Base-by-base conservation (phyloP, 2,797 vertebrate species). In the Leuciscus waleckii region DNA sequence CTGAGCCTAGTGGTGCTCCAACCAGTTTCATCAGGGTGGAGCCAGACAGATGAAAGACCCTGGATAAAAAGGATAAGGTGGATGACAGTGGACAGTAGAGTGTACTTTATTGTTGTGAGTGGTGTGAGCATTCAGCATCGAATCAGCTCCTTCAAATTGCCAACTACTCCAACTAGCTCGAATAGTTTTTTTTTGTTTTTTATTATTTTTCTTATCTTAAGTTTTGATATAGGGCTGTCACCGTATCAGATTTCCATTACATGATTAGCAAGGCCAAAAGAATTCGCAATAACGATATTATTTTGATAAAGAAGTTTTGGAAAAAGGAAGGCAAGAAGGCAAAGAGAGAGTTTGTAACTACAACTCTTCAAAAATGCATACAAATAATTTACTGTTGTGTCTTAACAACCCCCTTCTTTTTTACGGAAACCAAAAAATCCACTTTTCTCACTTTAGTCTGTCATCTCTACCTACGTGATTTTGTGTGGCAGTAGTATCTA, bases 51-150 rank as follows among this genome's bases (percentile, higher is more conserved):
- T 73, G 41, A 39, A 54, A 14, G 16, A 43, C 37, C 35, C 29
- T 37, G 13, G 51, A 51, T 68, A 4, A 74, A 73, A 76, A 67
- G 51, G 10, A 77, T 56, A 43, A 49, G 16, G 41, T n/a, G 37
- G 46, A 74, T 77, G 63, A 77, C 8, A n/a, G 35, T 63, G 54
- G 41, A 86, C 19, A 83, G 65, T 84, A 80, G 41, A 67, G 61
- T 29, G 1, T 82, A 75, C 14, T 82, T 86, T 71, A 71, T 84
- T 63, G 73, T 65, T 21, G 0, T 71, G 75, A 11, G 7, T 58
- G 23, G n/a, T 77, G 14, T 74, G 56, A 67, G 51, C 19, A 69
- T 63, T 69, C 32, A 56, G 51, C 54, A 9, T 26, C 2, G 2
- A 63, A 79, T 82, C 51, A 32, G 61, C 58, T 54, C 56, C 71